Evolutionary conservation across 2,888 invertebrate genomes (phyloP).

Genomic region (Papilio protenor): DNA sequence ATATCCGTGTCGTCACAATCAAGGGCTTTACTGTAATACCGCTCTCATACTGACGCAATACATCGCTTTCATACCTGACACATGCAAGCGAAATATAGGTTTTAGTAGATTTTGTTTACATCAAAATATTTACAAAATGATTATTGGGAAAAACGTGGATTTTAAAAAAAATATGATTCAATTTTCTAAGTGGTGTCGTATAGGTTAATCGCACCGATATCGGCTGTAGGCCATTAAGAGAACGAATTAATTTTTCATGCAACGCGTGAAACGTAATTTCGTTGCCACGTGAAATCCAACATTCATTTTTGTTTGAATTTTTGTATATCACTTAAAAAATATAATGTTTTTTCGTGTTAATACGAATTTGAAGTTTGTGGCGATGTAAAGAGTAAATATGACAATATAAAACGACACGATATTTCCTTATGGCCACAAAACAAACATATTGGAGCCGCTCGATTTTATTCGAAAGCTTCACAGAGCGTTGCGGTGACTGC

Average conservation of each 20-base stretch:
- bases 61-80: constrained; percentile 16
- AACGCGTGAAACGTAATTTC: constrained; percentile 4
- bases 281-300: background rate
- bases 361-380: background rate
- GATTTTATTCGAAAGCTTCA: constrained; percentile 7
- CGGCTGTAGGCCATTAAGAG: constrained; percentile 17
- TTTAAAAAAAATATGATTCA: background rate
- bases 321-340: no score
- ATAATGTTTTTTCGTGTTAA: background rate
- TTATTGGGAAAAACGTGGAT: background rate
- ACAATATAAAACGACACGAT: background rate
- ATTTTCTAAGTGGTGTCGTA: constrained; percentile 7
- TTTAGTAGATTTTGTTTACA: background rate
- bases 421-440: background rate
- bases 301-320: constrained; percentile 15
- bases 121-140: background rate
- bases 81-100: background rate
- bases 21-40: constrained; percentile 31
- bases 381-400: background rate
- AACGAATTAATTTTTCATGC: constrained; percentile 23
- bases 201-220: constrained; percentile 18
- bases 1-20: constrained; percentile 41
- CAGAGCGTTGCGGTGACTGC: background rate
- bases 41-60: constrained; percentile 10
- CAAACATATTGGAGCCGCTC: constrained; percentile 3